These are phyloP conservation scores for Thaumetopoea pityocampa DNA, from an alignment of 1,140 invertebrate genomes.

Conservation along the genomic window DNA sequence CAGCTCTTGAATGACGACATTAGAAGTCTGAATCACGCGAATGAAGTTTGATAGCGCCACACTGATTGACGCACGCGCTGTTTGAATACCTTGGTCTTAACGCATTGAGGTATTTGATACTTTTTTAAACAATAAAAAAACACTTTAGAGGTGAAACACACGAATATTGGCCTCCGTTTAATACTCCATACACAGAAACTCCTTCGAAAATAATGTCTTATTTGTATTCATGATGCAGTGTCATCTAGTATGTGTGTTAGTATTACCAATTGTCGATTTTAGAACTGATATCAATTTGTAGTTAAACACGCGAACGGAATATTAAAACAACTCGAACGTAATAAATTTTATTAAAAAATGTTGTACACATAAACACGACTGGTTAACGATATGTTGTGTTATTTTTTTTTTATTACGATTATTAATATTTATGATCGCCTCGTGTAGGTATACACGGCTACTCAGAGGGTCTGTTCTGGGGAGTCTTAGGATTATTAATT, in stretches of 20 bases:
- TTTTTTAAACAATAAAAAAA: conserved; percentile 3
- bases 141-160: conserved; percentile 16
- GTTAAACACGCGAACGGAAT: conserved; percentile 41
- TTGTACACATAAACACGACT: conserved; percentile 15
- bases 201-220: conserved; percentile 37
- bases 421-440: conserved; percentile 14
- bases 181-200: conserved; percentile 5
- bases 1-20: too few species aligned
- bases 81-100: not conserved
- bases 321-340: conserved; percentile 21
- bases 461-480: not conserved
- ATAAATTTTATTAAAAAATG: conserved; percentile 16
- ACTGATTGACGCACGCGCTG: not conserved
- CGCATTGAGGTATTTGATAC: conserved; percentile 1
- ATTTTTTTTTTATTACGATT: conserved; percentile 16
- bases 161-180: conserved; percentile 13
- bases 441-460: conserved; percentile 1
- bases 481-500: too few species aligned
- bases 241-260: conserved; percentile 46
- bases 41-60: too few species aligned
- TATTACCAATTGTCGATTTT: conserved; percentile 58
- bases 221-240: conserved; percentile 42
- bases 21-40: too few species aligned
- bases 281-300: conserved; percentile 66
- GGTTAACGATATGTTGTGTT: conserved; percentile 17